Conservation (phyloP, 2,888 invertebrate genomes). For the Dysmachus trigonus region DNA sequence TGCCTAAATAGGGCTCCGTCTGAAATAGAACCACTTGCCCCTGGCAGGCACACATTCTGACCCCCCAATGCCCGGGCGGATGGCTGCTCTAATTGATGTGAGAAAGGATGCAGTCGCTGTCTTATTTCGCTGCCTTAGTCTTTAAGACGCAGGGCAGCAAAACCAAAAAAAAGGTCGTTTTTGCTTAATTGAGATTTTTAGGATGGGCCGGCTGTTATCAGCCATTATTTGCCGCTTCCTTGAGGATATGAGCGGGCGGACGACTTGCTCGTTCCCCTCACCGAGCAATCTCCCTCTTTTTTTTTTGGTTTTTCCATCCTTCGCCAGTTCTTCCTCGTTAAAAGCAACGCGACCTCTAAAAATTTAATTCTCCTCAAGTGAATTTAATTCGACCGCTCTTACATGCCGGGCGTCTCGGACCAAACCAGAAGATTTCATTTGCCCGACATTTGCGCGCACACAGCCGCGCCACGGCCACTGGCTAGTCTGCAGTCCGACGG, state of each 20-base stretch:
- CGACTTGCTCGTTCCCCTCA: not conserved
- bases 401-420: not conserved
- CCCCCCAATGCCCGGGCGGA: not conserved
- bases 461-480: not conserved
- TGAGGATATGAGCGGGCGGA: not conserved
- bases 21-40: not conserved
- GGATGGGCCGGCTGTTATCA: not conserved
- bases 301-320: not conserved
- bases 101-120: slow-evolving; percentile 47
- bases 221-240: slow-evolving; percentile 25
- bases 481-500: not conserved
- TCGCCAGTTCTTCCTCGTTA: not conserved
- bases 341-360: not conserved
- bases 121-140: not conserved
- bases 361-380: not conserved
- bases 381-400: slow-evolving; percentile 7
- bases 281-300: not conserved
- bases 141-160: slow-evolving; percentile 5
- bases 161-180: not conserved
- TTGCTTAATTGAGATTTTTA: slow-evolving; percentile 22
- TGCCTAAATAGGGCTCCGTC: not conserved
- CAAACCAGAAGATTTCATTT: not conserved
- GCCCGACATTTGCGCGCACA: not conserved
- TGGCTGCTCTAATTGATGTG: slow-evolving; percentile 47
- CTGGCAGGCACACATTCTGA: slow-evolving; percentile 10